Evolutionary conservation across 2,888 invertebrate genomes (phyloP), one percentile per base, ranked within the genome.

Genomic region (Cancer borealis): DNA sequence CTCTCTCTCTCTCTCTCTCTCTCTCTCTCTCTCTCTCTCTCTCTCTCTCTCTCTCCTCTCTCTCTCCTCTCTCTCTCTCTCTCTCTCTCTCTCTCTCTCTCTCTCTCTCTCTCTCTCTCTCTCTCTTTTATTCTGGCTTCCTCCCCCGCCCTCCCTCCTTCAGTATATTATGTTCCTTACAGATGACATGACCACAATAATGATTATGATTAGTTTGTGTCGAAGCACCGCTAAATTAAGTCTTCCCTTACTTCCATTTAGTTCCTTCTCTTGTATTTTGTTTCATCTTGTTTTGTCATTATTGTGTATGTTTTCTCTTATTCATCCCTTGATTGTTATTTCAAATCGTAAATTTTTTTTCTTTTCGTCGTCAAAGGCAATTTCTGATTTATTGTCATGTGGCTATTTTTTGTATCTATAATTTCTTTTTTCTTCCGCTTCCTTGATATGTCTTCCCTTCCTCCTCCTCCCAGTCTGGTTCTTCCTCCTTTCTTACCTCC

Each of bases 1-100:
- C n/a, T 73, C 73, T 73, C 79, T 79, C 79, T 79, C 26, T 79
- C 79, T 79, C 26, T 79, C 79, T 79, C n/a, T 79, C 79, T 79
- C 26, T 79, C 79, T 79, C 79, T 79, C 26, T 79, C 79, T 79
- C 26, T 79, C 79, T 79, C 79, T 79, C 30, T 79, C 30, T 79
- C 79, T 79, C 30, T 30, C 79, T 79, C 30, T 79, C 79, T 79
- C 30, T 79, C 8, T 54, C 54, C 5, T 66, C n/a, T 79, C n/a
- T 79, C 79, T 79, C n/a, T 79, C 26, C 54, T 54, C 8, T 54
- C 54, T 54, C 5, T 66, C n/a, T 79, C n/a, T 79, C 79, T 79
- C n/a, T 79, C 26, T 79, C n/a, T 79, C 26, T 79, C 79, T 79
- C 4, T 26, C 26, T 79, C n/a, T 26, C 66, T 66, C 66, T 66